Evolutionary conservation across 2,888 invertebrate genomes (phyloP).

Genomic region (Erpobdella octoculata): DNA sequence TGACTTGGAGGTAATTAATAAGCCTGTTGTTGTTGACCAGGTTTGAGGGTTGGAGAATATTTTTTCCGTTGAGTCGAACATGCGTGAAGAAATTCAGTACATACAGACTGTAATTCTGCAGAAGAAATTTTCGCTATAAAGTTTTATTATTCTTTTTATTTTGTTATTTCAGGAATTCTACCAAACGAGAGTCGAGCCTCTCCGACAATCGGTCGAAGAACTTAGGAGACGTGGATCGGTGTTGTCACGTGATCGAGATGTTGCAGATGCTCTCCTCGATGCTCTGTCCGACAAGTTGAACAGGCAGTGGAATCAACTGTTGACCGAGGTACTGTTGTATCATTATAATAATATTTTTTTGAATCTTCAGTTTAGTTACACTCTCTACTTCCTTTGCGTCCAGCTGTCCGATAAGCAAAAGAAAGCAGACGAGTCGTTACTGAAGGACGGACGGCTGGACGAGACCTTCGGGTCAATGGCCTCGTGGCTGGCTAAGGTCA

Average conservation of each 20-base stretch:
- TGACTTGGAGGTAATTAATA: no score
- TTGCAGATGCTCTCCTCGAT: background rate
- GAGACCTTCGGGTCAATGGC: constrained; percentile 83
- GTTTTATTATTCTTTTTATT: background rate
- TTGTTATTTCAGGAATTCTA: background rate
- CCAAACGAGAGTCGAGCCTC: background rate
- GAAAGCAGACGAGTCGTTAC: constrained; percentile 66
- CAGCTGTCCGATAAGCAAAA: constrained; percentile 4
- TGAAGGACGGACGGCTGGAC: constrained; percentile 92
- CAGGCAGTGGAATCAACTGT: background rate
- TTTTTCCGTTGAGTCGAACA: no score
- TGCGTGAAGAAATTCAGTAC: no score
- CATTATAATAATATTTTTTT: no score
- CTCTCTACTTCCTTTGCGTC: no score
- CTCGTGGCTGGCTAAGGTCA: constrained; percentile 92
- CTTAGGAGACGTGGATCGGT: background rate
- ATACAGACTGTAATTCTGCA: background rate
- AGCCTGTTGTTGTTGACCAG: background rate
- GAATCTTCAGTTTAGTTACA: no score
- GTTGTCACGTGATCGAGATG: background rate
- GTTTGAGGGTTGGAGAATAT: background rate
- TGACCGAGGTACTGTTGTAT: background rate
- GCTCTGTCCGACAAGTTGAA: background rate
- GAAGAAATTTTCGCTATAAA: background rate
- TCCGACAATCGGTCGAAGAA: background rate